Evolutionary conservation across 2,113 vertebrate species (phyloP).

Genomic region (Scatophagus argus): DNA sequence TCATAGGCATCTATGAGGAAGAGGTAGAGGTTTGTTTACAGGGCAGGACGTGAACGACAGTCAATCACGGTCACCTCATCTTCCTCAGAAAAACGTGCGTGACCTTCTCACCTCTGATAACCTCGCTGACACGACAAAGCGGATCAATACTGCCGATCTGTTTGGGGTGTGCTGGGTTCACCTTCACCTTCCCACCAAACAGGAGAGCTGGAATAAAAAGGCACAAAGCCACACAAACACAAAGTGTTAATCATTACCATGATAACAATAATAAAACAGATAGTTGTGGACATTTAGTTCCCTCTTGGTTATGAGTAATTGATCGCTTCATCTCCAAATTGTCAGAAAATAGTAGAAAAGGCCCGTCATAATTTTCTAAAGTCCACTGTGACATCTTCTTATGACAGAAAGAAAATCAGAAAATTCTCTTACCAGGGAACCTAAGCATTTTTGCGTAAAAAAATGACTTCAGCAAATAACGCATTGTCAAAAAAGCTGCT

Average conservation of each 20-base stretch:
- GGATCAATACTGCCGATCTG: constrained; percentile 99
- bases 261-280: neutral
- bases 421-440: neutral
- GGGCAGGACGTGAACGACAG: fast-evolving
- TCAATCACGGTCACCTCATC: no score
- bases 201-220: constrained; percentile 86
- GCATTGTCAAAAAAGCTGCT: no score
- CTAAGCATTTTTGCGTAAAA: neutral
- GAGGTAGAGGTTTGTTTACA: constrained; percentile 9
- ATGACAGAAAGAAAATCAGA: neutral
- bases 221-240: no score
- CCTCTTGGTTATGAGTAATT: neutral
- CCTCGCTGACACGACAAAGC: constrained; percentile 90
- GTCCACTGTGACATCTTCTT: neutral
- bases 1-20: constrained; percentile 92
- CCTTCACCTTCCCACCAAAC: constrained; percentile 92
- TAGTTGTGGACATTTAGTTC: neutral
- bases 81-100: neutral
- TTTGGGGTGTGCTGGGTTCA: constrained; percentile 95
- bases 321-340: neutral
- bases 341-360: neutral
- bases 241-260: neutral
- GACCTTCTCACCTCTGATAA: constrained; percentile 89
- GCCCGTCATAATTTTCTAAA: neutral
- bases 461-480: no score